Evolutionary conservation across 1,140 invertebrate genomes (phyloP), one percentile per base, ranked within the genome.

Genomic region (Drosophila baimaii): DNA sequence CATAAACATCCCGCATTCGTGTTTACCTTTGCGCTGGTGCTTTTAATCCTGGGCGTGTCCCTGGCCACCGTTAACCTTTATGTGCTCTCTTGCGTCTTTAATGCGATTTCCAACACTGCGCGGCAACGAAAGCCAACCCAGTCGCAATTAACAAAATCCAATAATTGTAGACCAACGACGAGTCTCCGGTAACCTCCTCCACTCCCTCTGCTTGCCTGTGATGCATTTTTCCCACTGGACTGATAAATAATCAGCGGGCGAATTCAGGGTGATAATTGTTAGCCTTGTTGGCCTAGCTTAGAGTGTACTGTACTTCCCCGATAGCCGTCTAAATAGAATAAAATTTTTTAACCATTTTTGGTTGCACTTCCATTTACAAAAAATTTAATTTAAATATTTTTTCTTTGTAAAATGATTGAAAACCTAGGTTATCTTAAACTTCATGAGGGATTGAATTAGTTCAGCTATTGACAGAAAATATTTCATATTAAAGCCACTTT

Each of bases 81-180:
- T 73, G 71, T 58, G 58, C 51, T 68, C 54, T 63, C 64, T 64
- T 56, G 68, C 55, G 56, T 23, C 58, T 62, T 46, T 62, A 61
- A 52, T 64, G 63, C 77, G 46, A 70, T 80, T 71, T 49, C 41
- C 81, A 78, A 70, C 80, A 78, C 77, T 72, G 35, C 29, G n/a
- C n/a, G n/a, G n/a, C 31, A 15, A 15, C 29, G 17, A n/a, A 35
- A 19, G n/a, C 5, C 5, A 51, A 46, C 23, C 46, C 61, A 51
- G 49, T 49, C 41, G 75, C 78, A 89, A 90, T 85, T 86, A 90
- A 88, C 63, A 76, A 79, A 77, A 84, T 80, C 77, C 79, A 75
- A 89, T 83, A 82, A 89, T 73, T 76, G 66, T 41, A 19, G 51
- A 35, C 63, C 47, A 70, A 15, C 41, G 66, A 15, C 41, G 66